Percentiles rank a stretch among this genome's conserved stretches.
phyloP scores from a whole-genome alignment of 2,113 vertebrate species.

The Willisornis vidua region DNA sequence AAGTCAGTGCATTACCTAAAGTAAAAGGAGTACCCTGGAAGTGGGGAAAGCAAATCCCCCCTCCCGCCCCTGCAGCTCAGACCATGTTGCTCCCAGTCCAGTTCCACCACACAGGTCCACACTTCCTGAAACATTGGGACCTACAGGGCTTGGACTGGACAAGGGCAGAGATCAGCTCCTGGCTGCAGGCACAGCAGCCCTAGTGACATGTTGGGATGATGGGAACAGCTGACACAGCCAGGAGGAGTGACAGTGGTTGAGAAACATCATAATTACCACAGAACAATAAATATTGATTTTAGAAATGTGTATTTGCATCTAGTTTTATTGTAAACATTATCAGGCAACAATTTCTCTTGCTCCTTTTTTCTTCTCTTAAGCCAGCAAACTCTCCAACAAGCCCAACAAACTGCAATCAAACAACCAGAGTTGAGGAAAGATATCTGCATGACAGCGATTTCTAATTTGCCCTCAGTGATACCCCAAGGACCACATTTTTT shows the following conservation, averaged over 20 bases:
- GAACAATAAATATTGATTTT: background rate
- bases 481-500: background rate
- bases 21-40: fast-evolving
- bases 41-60: background rate
- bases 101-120: fast-evolving
- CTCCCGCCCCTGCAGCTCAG: background rate
- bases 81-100: fast-evolving
- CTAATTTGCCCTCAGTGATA: background rate
- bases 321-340: slow-evolving; percentile 44
- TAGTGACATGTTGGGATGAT: fast-evolving
- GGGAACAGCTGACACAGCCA: background rate
- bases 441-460: background rate
- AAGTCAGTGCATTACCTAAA: fast-evolving
- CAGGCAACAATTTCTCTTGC: background rate
- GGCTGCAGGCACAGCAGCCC: fast-evolving
- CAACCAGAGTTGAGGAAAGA: background rate
- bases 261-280: background rate
- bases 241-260: background rate
- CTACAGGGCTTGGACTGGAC: fast-evolving
- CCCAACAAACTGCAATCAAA: background rate
- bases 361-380: background rate
- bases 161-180: background rate
- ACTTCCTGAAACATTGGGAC: no score
- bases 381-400: background rate
- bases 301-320: background rate